Conservation (phyloP, 1,140 invertebrate genomes). For the Chironomus tepperi region DNA sequence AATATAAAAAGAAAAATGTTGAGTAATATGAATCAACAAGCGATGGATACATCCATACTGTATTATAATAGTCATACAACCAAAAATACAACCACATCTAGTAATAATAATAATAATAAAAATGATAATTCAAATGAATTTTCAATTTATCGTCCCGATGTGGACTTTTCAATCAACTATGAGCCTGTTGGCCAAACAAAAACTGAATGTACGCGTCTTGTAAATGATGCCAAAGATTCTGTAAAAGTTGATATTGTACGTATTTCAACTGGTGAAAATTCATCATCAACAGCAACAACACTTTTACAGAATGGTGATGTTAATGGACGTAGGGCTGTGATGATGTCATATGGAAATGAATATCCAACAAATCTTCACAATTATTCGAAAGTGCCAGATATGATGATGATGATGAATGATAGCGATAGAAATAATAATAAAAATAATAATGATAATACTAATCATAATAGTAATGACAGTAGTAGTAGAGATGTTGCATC, state of each 20-base stretch:
- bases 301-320: neutral
- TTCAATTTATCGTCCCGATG: slow-evolving; percentile 17
- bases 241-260: neutral
- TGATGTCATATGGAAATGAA: slow-evolving; percentile 2
- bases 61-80: slow-evolving; percentile 12
- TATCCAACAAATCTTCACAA: slow-evolving; percentile 12
- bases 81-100: neutral
- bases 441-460: neutral
- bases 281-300: neutral
- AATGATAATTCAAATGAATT: neutral
- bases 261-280: neutral
- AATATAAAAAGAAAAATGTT: neutral
- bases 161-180: slow-evolving; percentile 20
- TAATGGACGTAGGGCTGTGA: slow-evolving; percentile 16
- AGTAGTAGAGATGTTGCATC: neutral
- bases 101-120: neutral
- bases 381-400: slow-evolving; percentile 22
- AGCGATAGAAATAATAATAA: slow-evolving; percentile 21
- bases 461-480: neutral
- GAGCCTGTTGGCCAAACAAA: neutral
- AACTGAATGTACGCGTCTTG: neutral
- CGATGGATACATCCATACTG: slow-evolving; percentile 1
- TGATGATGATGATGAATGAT: neutral
- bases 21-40: slow-evolving; percentile 8
- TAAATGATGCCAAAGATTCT: slow-evolving; percentile 21